A percentile compares a stretch with the other conserved stretches of the same genome.
Conservation (phyloP, 2,888 invertebrate species). For the Xestia c-nigrum region DNA sequence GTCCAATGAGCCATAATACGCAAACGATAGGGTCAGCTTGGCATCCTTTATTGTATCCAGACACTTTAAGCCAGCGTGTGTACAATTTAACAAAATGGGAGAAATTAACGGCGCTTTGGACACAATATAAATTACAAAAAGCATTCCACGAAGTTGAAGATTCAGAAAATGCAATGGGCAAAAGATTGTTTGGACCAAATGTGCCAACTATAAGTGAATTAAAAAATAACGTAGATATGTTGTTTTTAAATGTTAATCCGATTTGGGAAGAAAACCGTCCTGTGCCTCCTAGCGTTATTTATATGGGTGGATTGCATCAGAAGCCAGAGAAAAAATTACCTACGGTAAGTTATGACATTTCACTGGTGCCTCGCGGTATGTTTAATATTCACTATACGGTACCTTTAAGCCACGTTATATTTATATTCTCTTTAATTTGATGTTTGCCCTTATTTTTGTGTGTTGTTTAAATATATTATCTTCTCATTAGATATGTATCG, state of each 20-base stretch:
- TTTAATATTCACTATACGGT: neutral
- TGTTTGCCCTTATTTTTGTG: too few species aligned
- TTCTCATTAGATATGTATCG: too few species aligned
- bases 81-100: constrained; percentile 71
- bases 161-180: constrained; percentile 58
- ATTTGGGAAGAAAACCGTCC: constrained; percentile 78
- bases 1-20: constrained; percentile 46
- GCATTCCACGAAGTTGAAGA: constrained; percentile 41
- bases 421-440: too few species aligned
- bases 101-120: constrained; percentile 65
- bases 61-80: constrained; percentile 51
- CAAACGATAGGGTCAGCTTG: constrained; percentile 65
- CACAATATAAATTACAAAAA: constrained; percentile 30
- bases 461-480: too few species aligned
- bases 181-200: constrained; percentile 71
- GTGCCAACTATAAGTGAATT: constrained; percentile 65
- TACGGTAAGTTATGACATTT: constrained; percentile 11
- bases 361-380: neutral
- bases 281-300: constrained; percentile 78
- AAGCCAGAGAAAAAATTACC: constrained; percentile 41
- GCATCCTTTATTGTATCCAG: constrained; percentile 72
- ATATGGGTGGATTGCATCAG: constrained; percentile 75
- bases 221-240: constrained; percentile 73
- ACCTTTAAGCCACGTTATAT: neutral
- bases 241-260: constrained; percentile 82